Percentiles rank a stretch among this genome's conserved stretches.
Conservation (phyloP, 35 echinoderm and acorn worm species). For the Ophioderma brevispina region DNA sequence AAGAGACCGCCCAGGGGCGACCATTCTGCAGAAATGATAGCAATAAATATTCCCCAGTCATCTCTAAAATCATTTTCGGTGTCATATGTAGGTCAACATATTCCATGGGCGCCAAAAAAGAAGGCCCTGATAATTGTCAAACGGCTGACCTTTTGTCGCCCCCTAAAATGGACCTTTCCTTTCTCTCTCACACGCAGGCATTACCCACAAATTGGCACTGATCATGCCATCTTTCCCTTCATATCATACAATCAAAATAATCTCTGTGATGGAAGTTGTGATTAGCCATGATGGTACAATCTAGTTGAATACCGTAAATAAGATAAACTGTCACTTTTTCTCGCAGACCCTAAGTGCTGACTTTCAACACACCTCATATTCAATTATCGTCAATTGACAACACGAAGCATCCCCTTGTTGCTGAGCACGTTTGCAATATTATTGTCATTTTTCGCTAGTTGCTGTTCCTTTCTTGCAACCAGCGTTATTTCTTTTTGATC, state of each 20-base stretch:
- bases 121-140: background rate
- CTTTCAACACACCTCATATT: background rate
- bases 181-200: too few species aligned
- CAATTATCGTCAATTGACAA: slow-evolving; percentile 10
- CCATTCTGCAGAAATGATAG: background rate
- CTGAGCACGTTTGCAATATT: slow-evolving; percentile 1
- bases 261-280: too few species aligned
- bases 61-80: slow-evolving; percentile 2
- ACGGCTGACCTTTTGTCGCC: too few species aligned
- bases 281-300: too few species aligned
- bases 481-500: background rate
- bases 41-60: background rate
- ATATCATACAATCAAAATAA: too few species aligned
- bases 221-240: too few species aligned
- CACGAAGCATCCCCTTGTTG: background rate
- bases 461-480: background rate
- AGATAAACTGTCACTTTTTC: background rate
- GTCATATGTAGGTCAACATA: background rate
- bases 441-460: background rate
- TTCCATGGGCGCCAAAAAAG: background rate
- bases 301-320: too few species aligned
- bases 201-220: too few species aligned
- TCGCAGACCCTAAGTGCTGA: background rate
- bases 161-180: too few species aligned
- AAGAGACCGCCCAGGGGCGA: background rate